These are phyloP conservation scores for Biston betularia DNA, from an alignment of 2,888 invertebrate species.

Conservation along the genomic window DNA sequence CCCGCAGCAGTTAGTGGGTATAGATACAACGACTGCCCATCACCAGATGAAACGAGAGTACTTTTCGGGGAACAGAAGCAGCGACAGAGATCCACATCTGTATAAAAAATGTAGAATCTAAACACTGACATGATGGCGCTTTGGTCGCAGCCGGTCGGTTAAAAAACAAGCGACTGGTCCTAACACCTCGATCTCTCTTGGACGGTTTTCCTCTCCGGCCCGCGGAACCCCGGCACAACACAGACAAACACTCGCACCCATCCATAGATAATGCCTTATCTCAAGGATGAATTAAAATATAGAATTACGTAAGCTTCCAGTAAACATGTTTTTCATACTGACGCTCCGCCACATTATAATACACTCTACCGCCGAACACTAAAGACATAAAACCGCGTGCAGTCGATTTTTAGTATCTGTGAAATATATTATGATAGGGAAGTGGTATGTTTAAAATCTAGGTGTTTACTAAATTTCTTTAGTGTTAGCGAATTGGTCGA, in stretches of 20 bases:
- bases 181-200: neutral
- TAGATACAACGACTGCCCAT: no score
- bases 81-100: no score
- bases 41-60: no score
- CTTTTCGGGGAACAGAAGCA: no score
- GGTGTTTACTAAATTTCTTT: conserved; percentile 34
- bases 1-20: no score
- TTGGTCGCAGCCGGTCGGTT: no score
- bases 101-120: no score
- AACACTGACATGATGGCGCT: no score
- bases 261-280: conserved; percentile 60
- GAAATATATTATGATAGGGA: conserved; percentile 19
- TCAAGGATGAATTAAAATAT: conserved; percentile 65
- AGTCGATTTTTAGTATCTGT: neutral
- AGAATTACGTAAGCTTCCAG: conserved; percentile 55
- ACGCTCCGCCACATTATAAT: conserved; percentile 1
- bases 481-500: conserved; percentile 24
- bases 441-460: conserved; percentile 26
- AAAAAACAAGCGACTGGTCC: no score
- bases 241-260: conserved; percentile 42
- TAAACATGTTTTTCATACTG: conserved; percentile 63
- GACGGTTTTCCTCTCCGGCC: conserved; percentile 4
- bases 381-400: conserved; percentile 4
- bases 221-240: conserved; percentile 24
- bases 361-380: neutral